phyloP scores from a whole-genome alignment of 2,113 vertebrate species.

The Ptilonorhynchus violaceus region DNA sequence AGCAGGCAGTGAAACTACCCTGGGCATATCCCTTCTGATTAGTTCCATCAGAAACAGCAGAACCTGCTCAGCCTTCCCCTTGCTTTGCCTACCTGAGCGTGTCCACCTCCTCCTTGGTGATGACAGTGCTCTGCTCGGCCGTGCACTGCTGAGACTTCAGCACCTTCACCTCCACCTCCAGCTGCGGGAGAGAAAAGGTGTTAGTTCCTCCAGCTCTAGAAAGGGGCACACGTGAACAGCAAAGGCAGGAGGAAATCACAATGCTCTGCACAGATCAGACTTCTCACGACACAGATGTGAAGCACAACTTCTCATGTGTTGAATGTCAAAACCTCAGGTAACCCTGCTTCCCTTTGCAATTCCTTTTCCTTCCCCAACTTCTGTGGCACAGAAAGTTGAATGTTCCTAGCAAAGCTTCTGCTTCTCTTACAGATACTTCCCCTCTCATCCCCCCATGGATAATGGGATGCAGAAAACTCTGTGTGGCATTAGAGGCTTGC shows the following conservation, averaged over 20 bases:
- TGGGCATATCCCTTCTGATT: not conserved
- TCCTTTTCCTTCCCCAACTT: too few species aligned
- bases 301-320: not conserved
- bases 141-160: slow-evolving; percentile 67
- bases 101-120: slow-evolving; percentile 71
- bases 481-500: not conserved
- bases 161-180: slow-evolving; percentile 76
- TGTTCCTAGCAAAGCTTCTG: not conserved
- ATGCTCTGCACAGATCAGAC: not conserved
- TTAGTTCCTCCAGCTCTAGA: not conserved
- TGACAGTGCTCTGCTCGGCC: slow-evolving; percentile 35
- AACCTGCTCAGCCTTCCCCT: not conserved
- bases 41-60: accelerated
- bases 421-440: not conserved
- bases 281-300: accelerated
- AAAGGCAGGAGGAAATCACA: not conserved
- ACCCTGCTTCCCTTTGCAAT: not conserved
- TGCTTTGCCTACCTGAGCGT: slow-evolving; percentile 66
- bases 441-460: not conserved
- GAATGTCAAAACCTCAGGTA: not conserved
- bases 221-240: not conserved
- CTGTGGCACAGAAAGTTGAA: not conserved
- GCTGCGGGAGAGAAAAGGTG: slow-evolving; percentile 28
- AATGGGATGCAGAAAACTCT: not conserved
- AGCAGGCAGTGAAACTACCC: not conserved